Evolutionary conservation across 2,113 vertebrate species (phyloP).

Genomic region (Picathartes gymnocephalus): DNA sequence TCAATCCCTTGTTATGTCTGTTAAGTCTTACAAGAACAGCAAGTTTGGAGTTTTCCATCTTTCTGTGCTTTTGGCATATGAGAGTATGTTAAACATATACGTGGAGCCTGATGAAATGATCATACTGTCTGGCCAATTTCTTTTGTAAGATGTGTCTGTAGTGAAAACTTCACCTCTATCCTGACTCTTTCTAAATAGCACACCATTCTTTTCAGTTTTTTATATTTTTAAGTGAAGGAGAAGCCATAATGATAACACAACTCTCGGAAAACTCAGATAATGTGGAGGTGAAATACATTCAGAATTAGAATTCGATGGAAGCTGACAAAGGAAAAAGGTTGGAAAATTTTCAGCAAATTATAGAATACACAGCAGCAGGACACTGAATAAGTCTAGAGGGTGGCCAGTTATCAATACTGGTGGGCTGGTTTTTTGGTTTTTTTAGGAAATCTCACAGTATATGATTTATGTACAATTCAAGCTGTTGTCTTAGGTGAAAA

Average conservation of each 20-base stretch:
- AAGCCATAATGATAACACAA: background rate
- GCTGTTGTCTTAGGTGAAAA: background rate
- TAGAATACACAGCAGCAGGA: background rate
- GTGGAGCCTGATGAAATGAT: background rate
- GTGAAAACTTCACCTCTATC: background rate
- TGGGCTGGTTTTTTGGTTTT: background rate
- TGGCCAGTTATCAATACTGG: background rate
- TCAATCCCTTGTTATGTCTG: background rate
- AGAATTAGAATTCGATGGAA: background rate
- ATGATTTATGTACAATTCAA: background rate
- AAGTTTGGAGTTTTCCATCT: background rate
- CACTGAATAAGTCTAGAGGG: background rate
- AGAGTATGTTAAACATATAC: background rate
- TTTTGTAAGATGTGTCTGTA: background rate
- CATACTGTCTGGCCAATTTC: accelerated
- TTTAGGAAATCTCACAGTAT: background rate
- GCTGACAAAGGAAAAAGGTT: background rate
- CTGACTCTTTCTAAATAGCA: background rate
- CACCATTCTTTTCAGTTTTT: background rate
- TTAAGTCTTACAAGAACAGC: background rate
- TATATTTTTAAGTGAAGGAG: background rate
- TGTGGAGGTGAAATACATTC: accelerated
- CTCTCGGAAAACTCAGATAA: background rate
- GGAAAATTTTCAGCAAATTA: background rate
- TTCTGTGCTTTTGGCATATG: background rate